These are phyloP conservation scores for Hyles lineata DNA, from an alignment of 2,888 invertebrate species.

Conservation along the genomic window DNA sequence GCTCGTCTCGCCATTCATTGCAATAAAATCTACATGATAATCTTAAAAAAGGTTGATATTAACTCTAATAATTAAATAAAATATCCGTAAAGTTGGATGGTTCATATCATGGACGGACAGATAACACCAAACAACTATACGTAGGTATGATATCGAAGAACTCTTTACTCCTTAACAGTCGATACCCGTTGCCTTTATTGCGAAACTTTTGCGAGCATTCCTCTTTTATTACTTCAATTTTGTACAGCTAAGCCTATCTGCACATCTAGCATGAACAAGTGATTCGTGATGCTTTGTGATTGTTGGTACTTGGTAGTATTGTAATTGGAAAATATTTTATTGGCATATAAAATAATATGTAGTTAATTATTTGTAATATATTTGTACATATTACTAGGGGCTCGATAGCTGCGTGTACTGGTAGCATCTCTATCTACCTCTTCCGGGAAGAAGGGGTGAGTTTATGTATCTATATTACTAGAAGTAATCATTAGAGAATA, in stretches of 20 bases:
- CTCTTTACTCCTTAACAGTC: constrained; percentile 84
- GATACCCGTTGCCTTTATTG: constrained; percentile 84
- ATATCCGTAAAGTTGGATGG: neutral
- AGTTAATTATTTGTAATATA: too few species aligned
- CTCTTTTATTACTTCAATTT: constrained; percentile 85
- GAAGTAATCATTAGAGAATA: too few species aligned
- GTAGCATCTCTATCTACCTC: too few species aligned
- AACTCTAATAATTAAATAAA: neutral
- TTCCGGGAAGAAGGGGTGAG: too few species aligned
- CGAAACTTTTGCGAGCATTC: constrained; percentile 83
- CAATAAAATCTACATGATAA: neutral
- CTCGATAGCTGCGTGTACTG: too few species aligned
- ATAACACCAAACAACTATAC: constrained; percentile 28
- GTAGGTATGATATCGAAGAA: constrained; percentile 47
- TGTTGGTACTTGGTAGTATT: neutral
- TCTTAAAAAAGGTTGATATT: neutral
- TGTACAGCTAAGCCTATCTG: constrained; percentile 81
- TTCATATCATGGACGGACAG: constrained; percentile 14
- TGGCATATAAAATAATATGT: too few species aligned
- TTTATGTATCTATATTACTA: too few species aligned
- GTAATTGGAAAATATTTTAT: neutral
- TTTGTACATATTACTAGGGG: too few species aligned
- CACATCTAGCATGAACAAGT: constrained; percentile 43
- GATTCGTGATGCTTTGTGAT: constrained; percentile 35
- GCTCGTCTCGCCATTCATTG: too few species aligned